These are phyloP conservation scores for Macropis europaea DNA, from an alignment of 2,888 invertebrate genomes.

Conservation along the genomic window DNA sequence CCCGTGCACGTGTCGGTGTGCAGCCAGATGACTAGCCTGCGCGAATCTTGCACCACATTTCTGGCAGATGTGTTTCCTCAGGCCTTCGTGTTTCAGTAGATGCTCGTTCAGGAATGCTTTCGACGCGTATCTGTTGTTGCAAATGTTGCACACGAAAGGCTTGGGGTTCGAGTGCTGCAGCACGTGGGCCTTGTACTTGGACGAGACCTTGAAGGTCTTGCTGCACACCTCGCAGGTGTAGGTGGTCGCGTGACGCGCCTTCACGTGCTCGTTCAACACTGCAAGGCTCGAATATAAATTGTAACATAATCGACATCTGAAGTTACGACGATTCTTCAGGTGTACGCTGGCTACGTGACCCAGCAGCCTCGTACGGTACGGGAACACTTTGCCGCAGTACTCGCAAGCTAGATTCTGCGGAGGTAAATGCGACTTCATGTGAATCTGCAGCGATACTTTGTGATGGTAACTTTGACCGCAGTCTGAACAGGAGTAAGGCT, in stretches of 20 bases:
- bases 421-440: slow-evolving; percentile 77
- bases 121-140: slow-evolving; percentile 77
- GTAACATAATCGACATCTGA: slow-evolving; percentile 77
- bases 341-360: slow-evolving; percentile 78
- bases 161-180: slow-evolving; percentile 78
- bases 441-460: slow-evolving; percentile 78
- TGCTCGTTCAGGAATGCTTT: slow-evolving; percentile 78
- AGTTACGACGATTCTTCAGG: slow-evolving; percentile 76
- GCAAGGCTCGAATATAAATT: slow-evolving; percentile 77
- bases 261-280: slow-evolving; percentile 77
- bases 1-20: slow-evolving; percentile 77
- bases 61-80: slow-evolving; percentile 76
- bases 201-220: slow-evolving; percentile 77
- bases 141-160: slow-evolving; percentile 75
- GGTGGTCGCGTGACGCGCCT: slow-evolving; percentile 76
- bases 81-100: slow-evolving; percentile 76
- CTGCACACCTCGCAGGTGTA: slow-evolving; percentile 76
- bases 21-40: slow-evolving; percentile 78
- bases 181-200: slow-evolving; percentile 77
- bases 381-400: slow-evolving; percentile 78
- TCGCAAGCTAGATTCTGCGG: slow-evolving; percentile 78
- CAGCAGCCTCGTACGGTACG: slow-evolving; percentile 76
- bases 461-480: slow-evolving; percentile 78
- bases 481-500: slow-evolving; percentile 75
- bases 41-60: slow-evolving; percentile 77